A percentile compares a stretch with the other conserved stretches of the same genome.
phyloP scores from a whole-genome alignment of 2,888 invertebrate genomes.

The Troides oblongomaculatus region DNA sequence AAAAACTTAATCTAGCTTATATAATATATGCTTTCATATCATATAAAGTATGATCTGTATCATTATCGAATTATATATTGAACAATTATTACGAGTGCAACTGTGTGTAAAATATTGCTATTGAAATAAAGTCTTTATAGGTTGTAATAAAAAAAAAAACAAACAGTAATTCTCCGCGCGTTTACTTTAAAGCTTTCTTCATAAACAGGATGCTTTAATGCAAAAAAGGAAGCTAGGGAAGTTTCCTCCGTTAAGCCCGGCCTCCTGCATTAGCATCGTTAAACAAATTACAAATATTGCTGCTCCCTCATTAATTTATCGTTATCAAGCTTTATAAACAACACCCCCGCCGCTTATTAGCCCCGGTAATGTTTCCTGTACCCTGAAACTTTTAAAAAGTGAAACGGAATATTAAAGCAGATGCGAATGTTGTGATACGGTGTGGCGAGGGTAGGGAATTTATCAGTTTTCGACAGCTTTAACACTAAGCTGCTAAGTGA shows the following conservation, averaged over 20 bases:
- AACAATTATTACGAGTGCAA: not conserved
- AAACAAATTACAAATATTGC: constrained; percentile 45
- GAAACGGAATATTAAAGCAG: constrained; percentile 23
- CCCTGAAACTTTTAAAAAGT: constrained; percentile 10
- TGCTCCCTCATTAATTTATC: constrained; percentile 40
- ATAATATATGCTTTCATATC: too few species aligned
- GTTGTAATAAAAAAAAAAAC: not conserved
- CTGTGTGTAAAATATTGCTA: not conserved
- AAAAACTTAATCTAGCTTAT: too few species aligned
- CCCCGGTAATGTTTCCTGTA: constrained; percentile 19
- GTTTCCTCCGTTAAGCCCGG: constrained; percentile 22
- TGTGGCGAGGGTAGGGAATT: not conserved
- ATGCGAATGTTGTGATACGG: constrained; percentile 1
- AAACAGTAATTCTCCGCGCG: not conserved
- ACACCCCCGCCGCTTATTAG: constrained; percentile 24
- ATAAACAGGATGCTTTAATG: constrained; percentile 13
- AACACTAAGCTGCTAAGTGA: too few species aligned
- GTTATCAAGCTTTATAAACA: constrained; percentile 31
- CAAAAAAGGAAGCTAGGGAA: constrained; percentile 11
- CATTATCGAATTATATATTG: not conserved
- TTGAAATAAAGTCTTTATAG: not conserved
- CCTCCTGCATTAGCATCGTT: constrained; percentile 35
- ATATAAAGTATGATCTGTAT: too few species aligned
- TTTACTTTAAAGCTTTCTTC: constrained; percentile 14
- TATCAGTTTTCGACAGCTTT: not conserved